A percentile compares a stretch with the other conserved stretches of the same genome.
These are phyloP conservation scores for Dryomyza anilis DNA, from an alignment of 2,888 invertebrate species.

Conservation along the genomic window DNA sequence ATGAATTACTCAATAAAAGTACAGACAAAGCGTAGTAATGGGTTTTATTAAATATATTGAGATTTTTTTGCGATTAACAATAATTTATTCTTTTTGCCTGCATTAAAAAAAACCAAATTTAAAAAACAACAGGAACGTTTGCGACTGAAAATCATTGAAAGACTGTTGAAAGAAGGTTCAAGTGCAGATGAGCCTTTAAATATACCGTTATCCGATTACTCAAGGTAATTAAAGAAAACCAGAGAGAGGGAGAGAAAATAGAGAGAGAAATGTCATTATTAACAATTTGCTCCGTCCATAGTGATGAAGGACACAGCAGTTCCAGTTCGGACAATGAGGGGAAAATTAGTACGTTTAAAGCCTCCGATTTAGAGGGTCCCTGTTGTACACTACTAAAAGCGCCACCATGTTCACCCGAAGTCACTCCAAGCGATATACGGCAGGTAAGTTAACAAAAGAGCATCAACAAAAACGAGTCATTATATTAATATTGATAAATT, in stretches of 20 bases:
- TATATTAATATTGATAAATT: too few relatives aligned
- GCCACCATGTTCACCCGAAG: conserved; percentile 75
- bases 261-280: not conserved
- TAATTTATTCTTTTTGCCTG: too few relatives aligned
- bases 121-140: conserved; percentile 69
- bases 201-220: conserved; percentile 84
- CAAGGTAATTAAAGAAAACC: conserved; percentile 68
- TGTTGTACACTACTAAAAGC: conserved; percentile 63
- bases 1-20: too few relatives aligned
- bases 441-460: conserved; percentile 45
- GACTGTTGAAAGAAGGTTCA: conserved; percentile 80
- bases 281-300: conserved; percentile 51
- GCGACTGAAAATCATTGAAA: conserved; percentile 78
- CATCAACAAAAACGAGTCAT: not conserved
- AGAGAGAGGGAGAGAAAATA: not conserved
- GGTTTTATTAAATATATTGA: too few relatives aligned
- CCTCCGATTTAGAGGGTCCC: conserved; percentile 58
- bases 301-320: conserved; percentile 81
- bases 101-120: too few relatives aligned
- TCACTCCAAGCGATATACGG: conserved; percentile 51
- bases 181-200: conserved; percentile 88
- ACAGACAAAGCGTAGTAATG: too few relatives aligned
- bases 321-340: conserved; percentile 72
- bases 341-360: conserved; percentile 53
- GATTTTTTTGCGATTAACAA: too few relatives aligned